These are phyloP conservation scores for Dromas ardeola DNA, from an alignment of 2,113 vertebrate genomes.

Conservation along the genomic window DNA sequence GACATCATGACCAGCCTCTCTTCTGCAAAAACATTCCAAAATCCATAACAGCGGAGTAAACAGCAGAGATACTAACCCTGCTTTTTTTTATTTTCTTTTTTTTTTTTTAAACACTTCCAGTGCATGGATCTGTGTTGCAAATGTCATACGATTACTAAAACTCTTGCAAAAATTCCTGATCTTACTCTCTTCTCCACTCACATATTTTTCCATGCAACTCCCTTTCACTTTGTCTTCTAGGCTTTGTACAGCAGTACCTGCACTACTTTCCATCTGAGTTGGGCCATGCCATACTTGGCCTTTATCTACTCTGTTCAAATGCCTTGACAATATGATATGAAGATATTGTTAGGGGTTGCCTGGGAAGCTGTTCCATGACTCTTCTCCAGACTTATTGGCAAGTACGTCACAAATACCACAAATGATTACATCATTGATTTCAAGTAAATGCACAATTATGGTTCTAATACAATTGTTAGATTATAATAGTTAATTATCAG, in stretches of 20 bases:
- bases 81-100: background rate
- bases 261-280: background rate
- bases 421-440: background rate
- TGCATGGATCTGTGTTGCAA: background rate
- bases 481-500: background rate
- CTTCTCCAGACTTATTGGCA: background rate
- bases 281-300: background rate
- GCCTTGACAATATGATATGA: background rate
- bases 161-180: background rate
- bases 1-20: background rate
- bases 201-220: background rate
- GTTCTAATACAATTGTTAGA: background rate
- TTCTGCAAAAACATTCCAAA: background rate
- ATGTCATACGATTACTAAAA: background rate
- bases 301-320: background rate
- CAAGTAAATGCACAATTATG: background rate
- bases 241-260: background rate
- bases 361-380: background rate
- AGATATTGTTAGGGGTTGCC: background rate
- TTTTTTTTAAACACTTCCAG: background rate
- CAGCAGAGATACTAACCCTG: fast-evolving
- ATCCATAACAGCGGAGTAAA: background rate
- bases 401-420: background rate
- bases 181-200: background rate
- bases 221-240: background rate